Evolutionary conservation across 1,140 invertebrate species (phyloP), one percentile per base, ranked within the genome.

Genomic region (Drosophila persimilis): DNA sequence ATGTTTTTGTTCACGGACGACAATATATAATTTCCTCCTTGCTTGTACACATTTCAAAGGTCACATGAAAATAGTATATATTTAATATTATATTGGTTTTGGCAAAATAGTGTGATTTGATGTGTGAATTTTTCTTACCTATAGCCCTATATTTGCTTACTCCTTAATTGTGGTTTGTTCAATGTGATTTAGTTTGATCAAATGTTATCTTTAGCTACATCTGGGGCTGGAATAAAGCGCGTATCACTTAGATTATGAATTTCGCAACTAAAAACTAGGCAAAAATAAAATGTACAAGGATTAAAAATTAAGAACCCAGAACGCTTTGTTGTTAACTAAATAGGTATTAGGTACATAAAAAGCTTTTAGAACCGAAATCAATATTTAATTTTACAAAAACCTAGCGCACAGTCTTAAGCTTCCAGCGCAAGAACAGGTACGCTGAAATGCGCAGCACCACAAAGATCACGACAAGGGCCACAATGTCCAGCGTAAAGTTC

Each of bases 371-470:
- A 72, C 85, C 77, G 50, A 80, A 65, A 58, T 61, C 50, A 76
- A 70, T 7, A 58, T 17, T 41, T 29, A 43, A 15, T 39, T 9
- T 44, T 52, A 22, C 6, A 41, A 9, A 58, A 5, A 22, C 72
- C 93, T 95, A 96, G 93, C 95, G 94, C 50, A 94, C 94, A 64
- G 95, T 94, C 74, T 95, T 94, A 6, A 96, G 93, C 90, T 98
- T 98, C 96, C 97, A 98, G 61, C 96, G 94, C 5, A 99, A 93
- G 90, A 98, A 98, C n/a, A 98, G 92, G 92, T 97, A 99, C 22
- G 97, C 97, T 6, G 96, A 93, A 39, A 98, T 92, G 91, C 98
- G 94, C 8, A 98, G 93, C 7, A 98, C 93, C 43, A 98, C 92
- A 91, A 99, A 98, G 75, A 98, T 98, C 35, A 96, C 93, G 63